Conservation (phyloP, 1,140 invertebrate genomes). For the Copidosoma floridanum region DNA sequence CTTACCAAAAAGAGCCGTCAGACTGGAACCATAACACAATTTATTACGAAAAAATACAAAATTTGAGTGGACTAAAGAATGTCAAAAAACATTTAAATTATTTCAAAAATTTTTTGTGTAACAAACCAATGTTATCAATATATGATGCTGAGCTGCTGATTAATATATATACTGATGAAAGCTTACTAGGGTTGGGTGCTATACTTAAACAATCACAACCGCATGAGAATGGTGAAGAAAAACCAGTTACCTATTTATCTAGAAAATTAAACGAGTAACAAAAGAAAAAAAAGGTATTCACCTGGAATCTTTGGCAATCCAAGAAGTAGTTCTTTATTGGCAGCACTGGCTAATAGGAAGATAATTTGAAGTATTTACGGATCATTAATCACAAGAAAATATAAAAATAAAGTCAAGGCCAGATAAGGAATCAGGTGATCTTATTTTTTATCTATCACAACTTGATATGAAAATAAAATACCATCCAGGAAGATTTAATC, state of each 20-base stretch:
- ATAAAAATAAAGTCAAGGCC: slow-evolving; percentile 3
- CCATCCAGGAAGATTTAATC: slow-evolving; percentile 24
- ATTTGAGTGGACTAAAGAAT: slow-evolving; percentile 21
- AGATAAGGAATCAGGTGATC: background rate
- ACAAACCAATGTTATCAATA: slow-evolving; percentile 23
- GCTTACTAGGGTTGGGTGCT: slow-evolving; percentile 28
- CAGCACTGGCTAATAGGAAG: slow-evolving; percentile 7
- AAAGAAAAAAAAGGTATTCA: too few species aligned
- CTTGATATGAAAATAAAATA: slow-evolving; percentile 27
- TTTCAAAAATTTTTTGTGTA: slow-evolving; percentile 20
- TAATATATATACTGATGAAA: slow-evolving; percentile 31
- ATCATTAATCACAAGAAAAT: slow-evolving; percentile 6
- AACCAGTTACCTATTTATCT: too few species aligned
- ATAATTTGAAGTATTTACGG: background rate
- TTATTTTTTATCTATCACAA: slow-evolving; percentile 3
- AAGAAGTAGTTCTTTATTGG: slow-evolving; percentile 3
- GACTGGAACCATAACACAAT: slow-evolving; percentile 21
- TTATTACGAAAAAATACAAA: slow-evolving; percentile 22
- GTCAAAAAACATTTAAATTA: slow-evolving; percentile 18
- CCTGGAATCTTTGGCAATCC: slow-evolving; percentile 3
- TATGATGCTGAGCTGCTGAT: slow-evolving; percentile 26
- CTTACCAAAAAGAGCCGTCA: slow-evolving; percentile 16
- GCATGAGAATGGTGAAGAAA: too few species aligned
- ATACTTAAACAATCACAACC: slow-evolving; percentile 25
- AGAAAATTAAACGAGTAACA: too few species aligned